Conservation (phyloP, 92 coral and sea anemone genomes). For the Nematostella vectensis region DNA sequence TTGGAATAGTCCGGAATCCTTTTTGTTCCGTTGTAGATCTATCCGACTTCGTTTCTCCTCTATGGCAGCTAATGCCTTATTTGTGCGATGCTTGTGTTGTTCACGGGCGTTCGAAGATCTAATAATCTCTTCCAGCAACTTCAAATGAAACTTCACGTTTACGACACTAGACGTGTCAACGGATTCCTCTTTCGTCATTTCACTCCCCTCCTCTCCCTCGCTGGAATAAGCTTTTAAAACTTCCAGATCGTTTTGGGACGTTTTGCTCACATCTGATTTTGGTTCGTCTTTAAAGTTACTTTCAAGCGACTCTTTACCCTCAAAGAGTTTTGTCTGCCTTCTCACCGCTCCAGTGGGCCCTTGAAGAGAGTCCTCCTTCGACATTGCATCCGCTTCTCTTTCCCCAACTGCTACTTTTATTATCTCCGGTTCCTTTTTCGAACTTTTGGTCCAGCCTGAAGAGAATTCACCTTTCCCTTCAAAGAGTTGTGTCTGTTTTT, state of each 20-base stretch:
- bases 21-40: constrained; percentile 17
- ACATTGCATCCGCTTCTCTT: not conserved
- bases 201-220: constrained; percentile 2
- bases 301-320: constrained; percentile 25
- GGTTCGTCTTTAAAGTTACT: too few species aligned
- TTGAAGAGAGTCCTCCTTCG: too few species aligned
- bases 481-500: too few species aligned
- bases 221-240: not conserved
- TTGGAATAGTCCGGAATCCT: constrained; percentile 13
- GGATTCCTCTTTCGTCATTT: constrained; percentile 3
- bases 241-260: not conserved
- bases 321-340: constrained; percentile 43
- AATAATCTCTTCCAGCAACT: constrained; percentile 72
- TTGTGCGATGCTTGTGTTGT: constrained; percentile 26
- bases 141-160: constrained; percentile 64
- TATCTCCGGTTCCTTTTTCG: not conserved
- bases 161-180: constrained; percentile 77
- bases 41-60: constrained; percentile 24
- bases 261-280: not conserved
- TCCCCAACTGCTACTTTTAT: not conserved
- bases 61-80: constrained; percentile 27
- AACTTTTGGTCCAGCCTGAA: too few species aligned
- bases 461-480: too few species aligned
- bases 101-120: constrained; percentile 42
- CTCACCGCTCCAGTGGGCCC: constrained; percentile 32